These are phyloP conservation scores for Drosophila meridiana DNA, from an alignment of 2,888 invertebrate species.

Conservation along the genomic window DNA sequence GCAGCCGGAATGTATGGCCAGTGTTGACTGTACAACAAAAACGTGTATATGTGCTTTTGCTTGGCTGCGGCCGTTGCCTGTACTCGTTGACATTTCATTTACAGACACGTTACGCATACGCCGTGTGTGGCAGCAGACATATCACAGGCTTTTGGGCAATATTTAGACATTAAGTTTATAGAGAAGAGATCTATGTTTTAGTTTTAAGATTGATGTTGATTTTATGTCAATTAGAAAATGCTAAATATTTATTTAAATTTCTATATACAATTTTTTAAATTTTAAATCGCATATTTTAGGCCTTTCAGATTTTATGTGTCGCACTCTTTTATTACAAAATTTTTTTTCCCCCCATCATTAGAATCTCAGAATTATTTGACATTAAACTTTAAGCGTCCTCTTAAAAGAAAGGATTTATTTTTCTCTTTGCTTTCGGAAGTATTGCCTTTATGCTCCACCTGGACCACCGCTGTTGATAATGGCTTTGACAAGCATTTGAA, in stretches of 20 bases:
- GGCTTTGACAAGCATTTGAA: slow-evolving; percentile 52
- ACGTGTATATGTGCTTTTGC: slow-evolving; percentile 38
- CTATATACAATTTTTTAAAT: background rate
- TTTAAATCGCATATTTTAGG: background rate
- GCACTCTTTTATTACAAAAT: background rate
- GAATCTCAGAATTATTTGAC: background rate
- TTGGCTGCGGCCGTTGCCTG: slow-evolving; percentile 21
- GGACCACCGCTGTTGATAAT: slow-evolving; percentile 41
- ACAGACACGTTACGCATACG: slow-evolving; percentile 56
- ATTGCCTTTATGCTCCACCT: slow-evolving; percentile 3
- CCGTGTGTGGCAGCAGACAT: slow-evolving; percentile 14
- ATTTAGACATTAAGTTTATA: background rate
- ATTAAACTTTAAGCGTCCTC: background rate
- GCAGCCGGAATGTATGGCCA: slow-evolving; percentile 29
- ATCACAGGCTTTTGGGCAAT: background rate
- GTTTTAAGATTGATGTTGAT: too few species aligned
- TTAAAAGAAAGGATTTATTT: background rate
- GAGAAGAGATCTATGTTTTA: too few species aligned
- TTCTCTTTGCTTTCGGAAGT: background rate
- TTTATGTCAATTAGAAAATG: background rate
- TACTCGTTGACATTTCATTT: slow-evolving; percentile 46
- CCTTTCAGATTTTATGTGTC: background rate
- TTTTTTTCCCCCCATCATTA: background rate
- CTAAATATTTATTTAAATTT: background rate
- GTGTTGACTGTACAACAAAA: slow-evolving; percentile 36